Evolutionary conservation across 2,113 vertebrate species (phyloP), one percentile per base, ranked within the genome.

Genomic region (Hepsetus odoe): DNA sequence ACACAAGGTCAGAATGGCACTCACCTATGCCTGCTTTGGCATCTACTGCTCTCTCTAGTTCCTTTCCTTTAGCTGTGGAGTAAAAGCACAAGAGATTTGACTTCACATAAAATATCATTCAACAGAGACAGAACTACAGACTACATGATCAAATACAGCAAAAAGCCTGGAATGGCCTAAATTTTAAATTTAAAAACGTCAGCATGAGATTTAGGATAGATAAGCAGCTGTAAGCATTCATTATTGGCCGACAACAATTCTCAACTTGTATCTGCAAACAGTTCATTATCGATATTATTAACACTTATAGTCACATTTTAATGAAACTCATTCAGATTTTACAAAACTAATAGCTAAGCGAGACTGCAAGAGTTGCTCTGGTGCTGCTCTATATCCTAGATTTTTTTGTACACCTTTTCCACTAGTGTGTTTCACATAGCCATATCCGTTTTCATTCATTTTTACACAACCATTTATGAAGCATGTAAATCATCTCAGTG

Each of bases 41-140:
- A 88, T 98, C 96, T 38, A 91, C 84, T 78, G 88, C 89, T 91
- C 92, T 96, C 84, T 97, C 96, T 55, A 94, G 93, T 88, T 98
- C 97, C 94, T 93, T 98, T 92, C 93, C 93, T 96, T 96, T 99
- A 87, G 92, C 97, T 98, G 90, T 26, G 86, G 85, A 88, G 12
- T 42, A 86, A 87, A 84, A 80, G 12, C 32, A 83, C 35, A 82
- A 13, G 68, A 84, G 72, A 87, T 59, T 8, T 67, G 1, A 72
- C 26, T 49, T 30, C 38, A 46, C 72, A 49, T 24, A 16, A 46
- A 61, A 30, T 8, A 10, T 14, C 4, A 24, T 24, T 14, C 13
- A 35, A 59, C 20, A 6, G 62, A 0, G 32, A 22, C 9, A 66
- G 56, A 14, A 14, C 24, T 1, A 33, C 61, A 65, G 18, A 38